Conservation (phyloP, 2,888 invertebrate species). For the Callinectes sapidus region DNA sequence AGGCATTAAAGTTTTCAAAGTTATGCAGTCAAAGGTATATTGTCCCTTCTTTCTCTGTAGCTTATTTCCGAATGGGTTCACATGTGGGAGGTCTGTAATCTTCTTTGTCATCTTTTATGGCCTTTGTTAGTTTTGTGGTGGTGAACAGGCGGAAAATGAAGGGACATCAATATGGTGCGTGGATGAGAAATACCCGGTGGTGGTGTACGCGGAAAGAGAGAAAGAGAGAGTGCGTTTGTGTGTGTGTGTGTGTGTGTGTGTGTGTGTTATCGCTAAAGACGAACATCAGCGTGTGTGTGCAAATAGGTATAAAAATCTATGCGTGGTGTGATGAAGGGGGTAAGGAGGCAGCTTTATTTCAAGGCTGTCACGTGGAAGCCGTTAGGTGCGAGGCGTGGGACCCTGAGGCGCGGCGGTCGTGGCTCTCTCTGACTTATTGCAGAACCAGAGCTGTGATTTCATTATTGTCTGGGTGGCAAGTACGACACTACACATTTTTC, state of each 20-base stretch:
- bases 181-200: not conserved
- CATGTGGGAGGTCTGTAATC: not conserved
- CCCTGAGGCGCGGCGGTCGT: not conserved
- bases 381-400: not conserved
- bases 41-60: not conserved
- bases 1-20: not conserved
- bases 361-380: not conserved
- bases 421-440: not conserved
- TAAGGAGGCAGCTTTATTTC: not conserved
- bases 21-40: not conserved
- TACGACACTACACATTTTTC: not conserved
- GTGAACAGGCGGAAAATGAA: not conserved
- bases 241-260: no score
- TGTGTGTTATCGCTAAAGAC: no score
- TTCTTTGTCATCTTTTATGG: not conserved
- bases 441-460: not conserved
- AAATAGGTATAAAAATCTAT: not conserved
- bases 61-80: not conserved
- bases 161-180: not conserved
- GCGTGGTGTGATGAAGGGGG: not conserved
- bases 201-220: not conserved
- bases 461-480: not conserved
- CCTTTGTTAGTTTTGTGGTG: not conserved
- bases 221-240: not conserved
- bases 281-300: not conserved